These are phyloP conservation scores for Bicyclus anynana DNA, from an alignment of 1,140 invertebrate species.

Conservation along the genomic window DNA sequence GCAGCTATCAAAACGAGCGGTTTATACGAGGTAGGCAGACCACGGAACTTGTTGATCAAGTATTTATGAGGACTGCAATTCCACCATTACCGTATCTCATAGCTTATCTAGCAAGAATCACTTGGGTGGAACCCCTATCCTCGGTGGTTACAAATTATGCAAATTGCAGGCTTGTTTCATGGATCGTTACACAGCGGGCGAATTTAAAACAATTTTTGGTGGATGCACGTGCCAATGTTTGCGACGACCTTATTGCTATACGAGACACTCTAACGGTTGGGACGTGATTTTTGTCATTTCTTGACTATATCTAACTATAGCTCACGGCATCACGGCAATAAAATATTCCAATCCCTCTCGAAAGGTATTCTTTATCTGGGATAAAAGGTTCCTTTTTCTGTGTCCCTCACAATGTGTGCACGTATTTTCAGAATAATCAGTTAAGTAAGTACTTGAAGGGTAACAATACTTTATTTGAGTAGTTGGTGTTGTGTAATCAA, in stretches of 20 bases:
- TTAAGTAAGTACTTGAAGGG: too few species aligned
- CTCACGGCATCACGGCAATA: too few species aligned
- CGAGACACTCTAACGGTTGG: conserved; percentile 25
- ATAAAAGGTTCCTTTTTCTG: too few species aligned
- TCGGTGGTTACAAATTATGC: conserved; percentile 40
- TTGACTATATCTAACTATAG: too few species aligned
- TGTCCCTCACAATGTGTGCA: too few species aligned
- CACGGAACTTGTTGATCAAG: conserved; percentile 19
- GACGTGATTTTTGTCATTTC: conserved; percentile 37
- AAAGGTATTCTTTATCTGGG: too few species aligned
- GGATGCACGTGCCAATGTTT: conserved; percentile 47
- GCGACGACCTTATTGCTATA: conserved; percentile 34
- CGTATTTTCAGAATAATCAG: too few species aligned
- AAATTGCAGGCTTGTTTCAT: conserved; percentile 41
- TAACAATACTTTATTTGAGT: too few species aligned
- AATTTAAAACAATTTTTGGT: conserved; percentile 61
- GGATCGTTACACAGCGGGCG: conserved; percentile 34
- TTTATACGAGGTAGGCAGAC: neutral
- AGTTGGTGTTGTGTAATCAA: too few species aligned
- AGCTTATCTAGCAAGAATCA: conserved; percentile 27
- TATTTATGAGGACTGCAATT: conserved; percentile 7
- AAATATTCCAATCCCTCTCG: too few species aligned
- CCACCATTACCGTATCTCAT: conserved; percentile 20
- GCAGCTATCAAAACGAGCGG: too few species aligned
- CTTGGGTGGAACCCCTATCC: conserved; percentile 26